Base-by-base conservation (phyloP, 1,140 invertebrate genomes). In the Halotydeus destructor region DNA sequence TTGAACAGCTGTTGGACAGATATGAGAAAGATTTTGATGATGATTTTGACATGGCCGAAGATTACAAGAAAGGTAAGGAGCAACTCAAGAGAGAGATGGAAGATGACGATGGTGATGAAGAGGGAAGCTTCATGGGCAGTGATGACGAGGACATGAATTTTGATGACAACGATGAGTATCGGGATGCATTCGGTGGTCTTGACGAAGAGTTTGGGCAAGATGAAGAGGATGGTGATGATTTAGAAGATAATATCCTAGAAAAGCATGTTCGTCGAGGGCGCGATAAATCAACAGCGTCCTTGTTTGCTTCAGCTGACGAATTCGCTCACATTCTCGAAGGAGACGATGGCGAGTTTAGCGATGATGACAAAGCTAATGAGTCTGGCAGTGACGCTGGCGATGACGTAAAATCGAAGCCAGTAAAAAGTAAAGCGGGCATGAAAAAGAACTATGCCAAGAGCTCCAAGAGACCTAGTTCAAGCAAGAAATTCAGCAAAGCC, bases 171-270 rank as follows among this genome's bases (percentile, higher is more conserved):
- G 52, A 53, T n/a, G 58, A 59, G 5, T 52, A 52, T 30, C 47
- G 52, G 26, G 49, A 48, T 12, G 57, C 49, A 19, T 56, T 60
- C 49, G 49, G 56, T 32, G 50, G 48, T 31, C 50, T 48, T 36
- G 46, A 79, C 45, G 69, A 72, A n/a, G 76, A 83, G 61, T 58
- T 84, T 40, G 48, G 43, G 34, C 47, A 52, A 28, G 43, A 42
- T 39, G 46, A 48, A 11, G 53, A 51, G n/a, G 49, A 55, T 30
- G 56, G 63, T 41, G 63, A 50, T 18, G 25, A n/a, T 9, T 38
- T 22, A 38, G 39, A 46, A 28, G 37, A 39, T 23, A 26, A 16
- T 5, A 43, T 40, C 23, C 6, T 18, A 36, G 2, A 28, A 33
- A 44, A 46, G 37, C 30, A 26, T 22, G 38, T 39, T 35, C 48